Evolutionary conservation across 2,113 vertebrate species (phyloP).

Genomic region (Bettongia penicillata): DNA sequence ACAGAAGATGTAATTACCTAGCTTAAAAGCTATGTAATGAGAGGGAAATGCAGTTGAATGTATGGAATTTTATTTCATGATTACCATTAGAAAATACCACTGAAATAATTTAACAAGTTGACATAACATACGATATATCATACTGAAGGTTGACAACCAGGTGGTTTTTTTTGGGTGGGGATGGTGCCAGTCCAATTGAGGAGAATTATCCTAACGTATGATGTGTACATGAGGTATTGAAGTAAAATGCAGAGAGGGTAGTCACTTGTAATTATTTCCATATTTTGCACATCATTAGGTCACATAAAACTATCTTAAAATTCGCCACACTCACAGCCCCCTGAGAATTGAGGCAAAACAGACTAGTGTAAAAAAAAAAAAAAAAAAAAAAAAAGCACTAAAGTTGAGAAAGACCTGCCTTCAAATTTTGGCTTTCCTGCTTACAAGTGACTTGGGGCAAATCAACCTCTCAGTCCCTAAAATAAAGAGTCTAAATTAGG

Average conservation of each 20-base stretch:
- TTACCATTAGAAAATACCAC: neutral
- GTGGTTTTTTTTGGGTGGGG: neutral
- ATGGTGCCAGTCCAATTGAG: neutral
- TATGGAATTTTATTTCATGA: neutral
- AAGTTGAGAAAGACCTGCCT: neutral
- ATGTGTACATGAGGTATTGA: neutral
- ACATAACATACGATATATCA: neutral
- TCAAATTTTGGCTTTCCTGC: neutral
- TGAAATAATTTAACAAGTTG: neutral
- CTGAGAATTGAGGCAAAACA: neutral
- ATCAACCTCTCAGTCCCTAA: neutral
- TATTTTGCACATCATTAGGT: neutral
- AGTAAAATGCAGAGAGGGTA: neutral
- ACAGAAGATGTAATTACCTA: neutral
- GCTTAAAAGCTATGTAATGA: neutral
- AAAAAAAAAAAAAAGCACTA: neutral
- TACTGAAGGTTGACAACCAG: neutral
- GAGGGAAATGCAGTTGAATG: neutral
- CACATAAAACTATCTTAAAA: neutral
- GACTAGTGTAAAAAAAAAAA: neutral
- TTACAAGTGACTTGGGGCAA: neutral
- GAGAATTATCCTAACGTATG: neutral
- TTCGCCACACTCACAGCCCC: neutral
- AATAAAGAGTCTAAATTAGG: neutral
- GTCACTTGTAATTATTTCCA: neutral